phyloP scores from a whole-genome alignment of 2,113 vertebrate species.

The Festucalex cinctus region DNA sequence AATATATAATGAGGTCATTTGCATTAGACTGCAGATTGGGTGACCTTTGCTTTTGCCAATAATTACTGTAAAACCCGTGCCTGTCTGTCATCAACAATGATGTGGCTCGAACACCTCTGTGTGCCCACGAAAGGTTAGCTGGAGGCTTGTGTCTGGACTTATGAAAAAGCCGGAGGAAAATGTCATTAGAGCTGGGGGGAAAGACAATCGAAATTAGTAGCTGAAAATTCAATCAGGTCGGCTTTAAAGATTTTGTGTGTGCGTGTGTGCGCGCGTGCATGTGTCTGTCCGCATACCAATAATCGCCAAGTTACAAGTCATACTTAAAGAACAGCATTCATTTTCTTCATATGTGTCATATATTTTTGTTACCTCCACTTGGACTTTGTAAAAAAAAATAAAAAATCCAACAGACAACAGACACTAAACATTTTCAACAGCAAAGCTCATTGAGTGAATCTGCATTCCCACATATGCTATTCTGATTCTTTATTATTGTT shows the following conservation, averaged over 20 bases:
- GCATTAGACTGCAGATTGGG: conserved; percentile 78
- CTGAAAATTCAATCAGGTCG: conserved; percentile 62
- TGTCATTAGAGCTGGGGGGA: conserved; percentile 64
- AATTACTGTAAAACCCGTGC: conserved; percentile 79
- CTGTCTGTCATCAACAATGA: conserved; percentile 67
- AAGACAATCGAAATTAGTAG: conserved; percentile 67
- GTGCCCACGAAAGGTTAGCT: conserved; percentile 74
- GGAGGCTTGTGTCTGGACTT: conserved; percentile 72
- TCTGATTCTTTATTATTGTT: too few relatives aligned
- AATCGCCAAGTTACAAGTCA: conserved; percentile 10
- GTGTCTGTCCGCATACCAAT: conserved; percentile 9
- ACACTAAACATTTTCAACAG: conserved; percentile 29
- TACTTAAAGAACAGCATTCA: conserved; percentile 17
- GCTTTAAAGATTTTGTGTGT: conserved; percentile 46
- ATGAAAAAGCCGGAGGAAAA: conserved; percentile 71
- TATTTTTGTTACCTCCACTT: conserved; percentile 7
- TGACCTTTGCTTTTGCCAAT: conserved; percentile 86
- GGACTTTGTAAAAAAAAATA: conserved; percentile 32
- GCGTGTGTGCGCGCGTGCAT: neutral
- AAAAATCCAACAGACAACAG: conserved; percentile 33
- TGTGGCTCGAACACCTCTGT: conserved; percentile 62
- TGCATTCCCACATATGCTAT: too few relatives aligned
- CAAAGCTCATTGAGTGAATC: neutral
- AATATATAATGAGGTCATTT: conserved; percentile 83
- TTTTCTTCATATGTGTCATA: conserved; percentile 10